These are phyloP conservation scores for Platygyra sinensis DNA, from an alignment of 64 coral and sea anemone genomes.

Conservation along the genomic window DNA sequence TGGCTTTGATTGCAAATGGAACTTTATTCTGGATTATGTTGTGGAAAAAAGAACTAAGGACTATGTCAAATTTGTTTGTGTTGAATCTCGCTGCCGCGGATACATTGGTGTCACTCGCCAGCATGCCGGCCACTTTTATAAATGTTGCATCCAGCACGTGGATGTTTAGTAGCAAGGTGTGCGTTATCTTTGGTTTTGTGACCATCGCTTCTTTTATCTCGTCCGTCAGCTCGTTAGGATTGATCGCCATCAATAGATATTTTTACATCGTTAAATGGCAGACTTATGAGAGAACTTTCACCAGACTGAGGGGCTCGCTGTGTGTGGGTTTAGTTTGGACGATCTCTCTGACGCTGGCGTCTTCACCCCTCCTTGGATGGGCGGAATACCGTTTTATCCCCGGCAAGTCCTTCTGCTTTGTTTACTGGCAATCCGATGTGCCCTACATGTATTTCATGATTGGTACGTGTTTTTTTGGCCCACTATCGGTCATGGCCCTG, in stretches of 20 bases:
- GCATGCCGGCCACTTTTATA: no score
- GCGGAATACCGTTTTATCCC: no score
- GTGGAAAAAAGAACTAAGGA: not conserved
- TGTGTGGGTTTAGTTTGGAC: no score
- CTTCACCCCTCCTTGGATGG: no score
- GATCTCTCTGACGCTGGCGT: no score
- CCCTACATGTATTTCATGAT: slow-evolving; percentile 52
- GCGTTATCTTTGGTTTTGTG: slow-evolving; percentile 16
- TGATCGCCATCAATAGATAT: slow-evolving; percentile 42
- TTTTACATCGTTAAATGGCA: slow-evolving; percentile 44
- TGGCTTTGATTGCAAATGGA: no score
- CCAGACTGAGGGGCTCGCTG: not conserved
- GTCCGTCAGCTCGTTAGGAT: not conserved
- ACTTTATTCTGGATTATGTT: no score
- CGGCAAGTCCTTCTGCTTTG: slow-evolving; percentile 30
- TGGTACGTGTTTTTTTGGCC: slow-evolving; percentile 32
- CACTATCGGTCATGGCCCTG: slow-evolving; percentile 11
- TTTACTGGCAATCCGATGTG: slow-evolving; percentile 8
- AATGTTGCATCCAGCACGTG: no score
- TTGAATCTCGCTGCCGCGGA: no score
- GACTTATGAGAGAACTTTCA: not conserved
- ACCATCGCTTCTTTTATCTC: slow-evolving; percentile 29
- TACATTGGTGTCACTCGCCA: no score
- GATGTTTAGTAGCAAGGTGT: not conserved
- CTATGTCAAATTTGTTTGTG: not conserved